Conservation (phyloP, 2,888 invertebrate genomes). For the Ptilodon capucinus region DNA sequence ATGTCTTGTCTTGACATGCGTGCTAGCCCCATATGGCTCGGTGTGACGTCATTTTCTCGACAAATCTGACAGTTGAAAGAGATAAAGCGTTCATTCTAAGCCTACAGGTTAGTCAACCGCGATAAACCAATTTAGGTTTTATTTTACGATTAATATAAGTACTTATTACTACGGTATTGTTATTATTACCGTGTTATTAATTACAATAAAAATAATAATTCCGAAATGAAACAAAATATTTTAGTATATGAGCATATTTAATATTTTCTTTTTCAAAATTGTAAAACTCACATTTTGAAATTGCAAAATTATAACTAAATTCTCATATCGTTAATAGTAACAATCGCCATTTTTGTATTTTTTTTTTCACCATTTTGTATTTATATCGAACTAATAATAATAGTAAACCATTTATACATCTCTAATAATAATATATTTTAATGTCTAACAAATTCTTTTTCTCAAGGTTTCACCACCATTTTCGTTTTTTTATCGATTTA, state of each 20-base stretch:
- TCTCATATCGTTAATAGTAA: conserved; percentile 82
- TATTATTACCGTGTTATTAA: too few species aligned
- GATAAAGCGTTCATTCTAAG: too few species aligned
- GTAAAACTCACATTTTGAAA: conserved; percentile 83
- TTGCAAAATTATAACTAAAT: conserved; percentile 83
- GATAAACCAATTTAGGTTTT: too few species aligned
- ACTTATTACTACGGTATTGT: too few species aligned
- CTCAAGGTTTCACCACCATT: conserved; percentile 73
- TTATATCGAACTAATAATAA: conserved; percentile 78
- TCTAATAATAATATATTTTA: conserved; percentile 82
- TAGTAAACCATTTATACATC: conserved; percentile 80
- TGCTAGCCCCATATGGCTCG: too few species aligned
- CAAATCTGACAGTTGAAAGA: too few species aligned
- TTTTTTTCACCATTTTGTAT: conserved; percentile 65
- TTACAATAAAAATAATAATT: too few species aligned
- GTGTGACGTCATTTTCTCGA: too few species aligned
- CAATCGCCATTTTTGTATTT: conserved; percentile 79
- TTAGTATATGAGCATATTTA: conserved; percentile 82
- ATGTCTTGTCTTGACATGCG: too few species aligned
- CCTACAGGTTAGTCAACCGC: too few species aligned
- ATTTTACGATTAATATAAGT: too few species aligned
- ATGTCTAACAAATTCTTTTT: conserved; percentile 81
- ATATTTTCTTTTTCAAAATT: conserved; percentile 83
- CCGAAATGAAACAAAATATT: conserved; percentile 52
- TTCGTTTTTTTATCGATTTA: conserved; percentile 60